These are phyloP conservation scores for Drymodes brunneopygia DNA, from an alignment of 2,113 vertebrate species.

Conservation along the genomic window DNA sequence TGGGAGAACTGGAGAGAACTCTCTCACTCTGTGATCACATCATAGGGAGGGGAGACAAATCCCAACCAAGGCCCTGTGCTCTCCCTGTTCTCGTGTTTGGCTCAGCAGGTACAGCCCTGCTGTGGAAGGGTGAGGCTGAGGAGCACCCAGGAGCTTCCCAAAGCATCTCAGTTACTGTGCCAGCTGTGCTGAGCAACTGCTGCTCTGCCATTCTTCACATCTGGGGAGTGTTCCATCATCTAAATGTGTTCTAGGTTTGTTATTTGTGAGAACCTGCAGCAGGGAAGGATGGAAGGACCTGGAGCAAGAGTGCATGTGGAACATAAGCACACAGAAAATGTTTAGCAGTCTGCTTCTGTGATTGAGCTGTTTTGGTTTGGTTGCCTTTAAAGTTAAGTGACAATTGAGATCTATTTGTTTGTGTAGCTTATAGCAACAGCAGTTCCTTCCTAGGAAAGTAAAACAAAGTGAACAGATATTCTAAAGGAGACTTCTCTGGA, in stretches of 20 bases:
- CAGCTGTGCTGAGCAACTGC: background rate
- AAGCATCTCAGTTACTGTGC: background rate
- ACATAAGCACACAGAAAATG: background rate
- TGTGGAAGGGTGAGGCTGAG: background rate
- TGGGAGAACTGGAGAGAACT: background rate
- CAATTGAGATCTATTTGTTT: background rate
- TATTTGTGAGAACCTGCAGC: background rate
- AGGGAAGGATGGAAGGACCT: background rate
- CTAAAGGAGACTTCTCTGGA: background rate
- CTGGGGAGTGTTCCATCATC: background rate
- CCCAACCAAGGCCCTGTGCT: background rate
- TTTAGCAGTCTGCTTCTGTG: background rate
- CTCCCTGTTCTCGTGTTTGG: background rate
- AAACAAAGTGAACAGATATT: background rate
- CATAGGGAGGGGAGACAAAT: background rate
- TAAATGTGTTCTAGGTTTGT: background rate
- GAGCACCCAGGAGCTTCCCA: background rate
- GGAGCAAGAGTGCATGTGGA: background rate
- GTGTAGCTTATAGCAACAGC: background rate
- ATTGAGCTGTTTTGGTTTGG: background rate
- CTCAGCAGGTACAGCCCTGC: background rate
- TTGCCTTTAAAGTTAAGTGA: background rate
- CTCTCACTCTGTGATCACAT: accelerated
- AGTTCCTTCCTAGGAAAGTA: background rate
- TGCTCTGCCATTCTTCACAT: background rate